phyloP scores from a whole-genome alignment of 2,113 vertebrate genomes.

The Aix galericulata region DNA sequence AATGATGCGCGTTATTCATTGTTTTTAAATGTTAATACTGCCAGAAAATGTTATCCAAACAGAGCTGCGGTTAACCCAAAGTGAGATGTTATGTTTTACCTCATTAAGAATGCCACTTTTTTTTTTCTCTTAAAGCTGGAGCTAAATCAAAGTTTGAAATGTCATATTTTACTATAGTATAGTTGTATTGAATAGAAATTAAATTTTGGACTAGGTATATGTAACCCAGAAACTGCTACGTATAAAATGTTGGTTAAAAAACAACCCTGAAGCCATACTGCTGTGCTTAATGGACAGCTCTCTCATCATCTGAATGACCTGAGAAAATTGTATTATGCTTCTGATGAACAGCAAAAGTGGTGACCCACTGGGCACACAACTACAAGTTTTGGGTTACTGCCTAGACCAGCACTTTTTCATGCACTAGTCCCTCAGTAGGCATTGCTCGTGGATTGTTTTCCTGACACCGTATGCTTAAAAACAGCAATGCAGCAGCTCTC shows the following conservation, averaged over 20 bases:
- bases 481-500: background rate
- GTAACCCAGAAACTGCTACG: background rate
- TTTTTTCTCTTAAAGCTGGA: background rate
- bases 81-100: background rate
- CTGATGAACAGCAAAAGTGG: background rate
- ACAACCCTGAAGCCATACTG: background rate
- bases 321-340: background rate
- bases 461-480: background rate
- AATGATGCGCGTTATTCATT: accelerated
- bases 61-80: background rate
- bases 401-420: background rate
- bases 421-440: background rate
- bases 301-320: background rate
- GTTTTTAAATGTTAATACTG: background rate
- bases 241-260: background rate
- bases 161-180: background rate
- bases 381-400: background rate
- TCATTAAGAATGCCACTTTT: background rate
- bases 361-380: background rate
- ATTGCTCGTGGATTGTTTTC: background rate
- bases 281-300: background rate
- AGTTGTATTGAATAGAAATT: background rate
- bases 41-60: background rate
- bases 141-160: background rate
- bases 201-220: background rate